Evolutionary conservation across 2,888 invertebrate genomes (phyloP), one percentile per base, ranked within the genome.

Genomic region (Molanna angustata): DNA sequence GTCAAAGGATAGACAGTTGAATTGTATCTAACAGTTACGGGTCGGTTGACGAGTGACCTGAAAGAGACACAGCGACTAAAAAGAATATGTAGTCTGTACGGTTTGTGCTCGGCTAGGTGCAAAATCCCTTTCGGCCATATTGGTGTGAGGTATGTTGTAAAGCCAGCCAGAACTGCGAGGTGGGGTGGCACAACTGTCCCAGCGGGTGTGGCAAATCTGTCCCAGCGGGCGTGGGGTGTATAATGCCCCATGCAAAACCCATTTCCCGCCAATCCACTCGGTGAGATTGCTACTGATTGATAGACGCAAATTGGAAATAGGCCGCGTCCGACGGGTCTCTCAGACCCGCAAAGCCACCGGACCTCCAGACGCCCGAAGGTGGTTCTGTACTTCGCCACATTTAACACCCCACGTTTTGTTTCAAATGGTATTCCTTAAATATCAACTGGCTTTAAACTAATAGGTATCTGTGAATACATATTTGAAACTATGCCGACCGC

Each of bases 231-330:
- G 16, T 17, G 16, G 33, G n/a, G n/a, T n/a, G n/a, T n/a, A n/a
- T n/a, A n/a, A n/a, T n/a, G n/a, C n/a, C 75, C 80, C 80, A 82
- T 82, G 82, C 80, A 82, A 82, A 82, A 82, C 80, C 79, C 80
- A 81, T 82, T 82, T 80, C 74, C 72, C 70, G 70, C 80, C 82
- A 82, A n/a, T 13, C 82, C 81, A 82, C 81, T 82, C 80, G 79
- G 75, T 70, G 80, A 78, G 81, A 82, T 82, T 81, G 81, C 78
- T 77, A 76, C 75, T 81, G 81, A 82, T 82, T 82, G 82, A 83
- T 82, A 80, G 81, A 79, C 78, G 79, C 74, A 81, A 82, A 82
- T 83, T 82, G 82, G 80, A 80, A 82, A 80, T 74, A 72, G 76
- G 74, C 71, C 66, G 67, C n/a, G 16, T 14, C 33, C n/a, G n/a